Evolutionary conservation across 2,113 vertebrate species (phyloP).

Genomic region (Amphiprion ocellaris): DNA sequence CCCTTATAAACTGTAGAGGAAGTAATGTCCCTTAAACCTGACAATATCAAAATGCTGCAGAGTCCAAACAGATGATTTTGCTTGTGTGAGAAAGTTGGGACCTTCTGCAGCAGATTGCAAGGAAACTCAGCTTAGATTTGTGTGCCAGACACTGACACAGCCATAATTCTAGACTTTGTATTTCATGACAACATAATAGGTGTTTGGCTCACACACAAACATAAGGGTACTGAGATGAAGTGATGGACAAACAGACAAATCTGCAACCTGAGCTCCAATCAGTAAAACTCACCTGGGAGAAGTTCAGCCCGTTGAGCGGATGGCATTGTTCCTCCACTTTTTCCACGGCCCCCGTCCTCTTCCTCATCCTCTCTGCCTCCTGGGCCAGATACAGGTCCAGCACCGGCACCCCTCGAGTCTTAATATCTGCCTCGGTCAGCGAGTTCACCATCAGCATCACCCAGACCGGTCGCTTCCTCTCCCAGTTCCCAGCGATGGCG

Average conservation of each 20-base stretch:
- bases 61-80: too few relatives aligned
- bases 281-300: slow-evolving; percentile 89
- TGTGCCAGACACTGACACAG: too few relatives aligned
- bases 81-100: too few relatives aligned
- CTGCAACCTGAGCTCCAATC: not conserved
- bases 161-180: too few relatives aligned
- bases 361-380: slow-evolving; percentile 90
- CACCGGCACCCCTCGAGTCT: slow-evolving; percentile 88
- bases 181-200: not conserved
- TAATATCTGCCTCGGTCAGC: slow-evolving; percentile 89
- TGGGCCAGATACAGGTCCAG: slow-evolving; percentile 92
- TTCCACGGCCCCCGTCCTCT: slow-evolving; percentile 90
- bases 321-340: slow-evolving; percentile 94
- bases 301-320: slow-evolving; percentile 91
- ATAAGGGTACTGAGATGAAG: too few relatives aligned
- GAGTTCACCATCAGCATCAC: slow-evolving; percentile 95
- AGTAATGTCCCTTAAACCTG: too few relatives aligned
- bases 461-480: slow-evolving; percentile 91
- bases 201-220: too few relatives aligned
- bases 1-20: too few relatives aligned
- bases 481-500: slow-evolving; percentile 93
- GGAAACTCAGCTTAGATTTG: too few relatives aligned
- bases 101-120: too few relatives aligned
- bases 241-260: not conserved
- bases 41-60: too few relatives aligned